These are phyloP conservation scores for Aphelocoma coerulescens DNA, from an alignment of 2,113 vertebrate genomes.

Conservation along the genomic window DNA sequence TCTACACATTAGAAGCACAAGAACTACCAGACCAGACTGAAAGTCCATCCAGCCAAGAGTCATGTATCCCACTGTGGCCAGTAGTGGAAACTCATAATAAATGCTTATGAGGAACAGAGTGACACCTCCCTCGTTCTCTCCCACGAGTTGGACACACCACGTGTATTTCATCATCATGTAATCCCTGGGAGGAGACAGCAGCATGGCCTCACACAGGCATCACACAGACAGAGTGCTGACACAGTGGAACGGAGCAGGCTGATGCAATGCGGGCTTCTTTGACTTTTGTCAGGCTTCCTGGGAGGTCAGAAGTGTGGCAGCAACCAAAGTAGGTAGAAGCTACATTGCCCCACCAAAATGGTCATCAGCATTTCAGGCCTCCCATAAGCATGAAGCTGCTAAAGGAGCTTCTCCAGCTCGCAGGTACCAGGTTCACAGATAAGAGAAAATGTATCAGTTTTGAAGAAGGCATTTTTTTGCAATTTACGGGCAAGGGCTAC, in stretches of 20 bases:
- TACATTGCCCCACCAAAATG: accelerated
- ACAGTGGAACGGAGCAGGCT: background rate
- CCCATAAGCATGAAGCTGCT: background rate
- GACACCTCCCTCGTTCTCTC: background rate
- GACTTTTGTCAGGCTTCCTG: background rate
- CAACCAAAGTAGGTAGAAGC: background rate
- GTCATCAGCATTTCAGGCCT: background rate
- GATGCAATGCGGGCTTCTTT: background rate
- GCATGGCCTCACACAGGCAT: background rate
- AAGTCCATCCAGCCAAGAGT: background rate
- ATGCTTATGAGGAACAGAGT: background rate
- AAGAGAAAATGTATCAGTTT: background rate
- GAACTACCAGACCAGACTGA: background rate
- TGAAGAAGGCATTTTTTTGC: background rate
- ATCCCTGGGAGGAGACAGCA: background rate
- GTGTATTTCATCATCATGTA: background rate
- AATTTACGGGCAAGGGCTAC: background rate
- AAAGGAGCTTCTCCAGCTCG: background rate
- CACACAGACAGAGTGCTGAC: background rate
- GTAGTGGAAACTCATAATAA: background rate
- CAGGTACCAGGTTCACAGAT: accelerated
- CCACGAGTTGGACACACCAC: background rate
- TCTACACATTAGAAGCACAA: background rate
- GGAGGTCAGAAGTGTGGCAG: background rate
- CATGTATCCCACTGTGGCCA: background rate